These are phyloP conservation scores for Halesus radiatus DNA, from an alignment of 1,140 invertebrate species.

Conservation along the genomic window DNA sequence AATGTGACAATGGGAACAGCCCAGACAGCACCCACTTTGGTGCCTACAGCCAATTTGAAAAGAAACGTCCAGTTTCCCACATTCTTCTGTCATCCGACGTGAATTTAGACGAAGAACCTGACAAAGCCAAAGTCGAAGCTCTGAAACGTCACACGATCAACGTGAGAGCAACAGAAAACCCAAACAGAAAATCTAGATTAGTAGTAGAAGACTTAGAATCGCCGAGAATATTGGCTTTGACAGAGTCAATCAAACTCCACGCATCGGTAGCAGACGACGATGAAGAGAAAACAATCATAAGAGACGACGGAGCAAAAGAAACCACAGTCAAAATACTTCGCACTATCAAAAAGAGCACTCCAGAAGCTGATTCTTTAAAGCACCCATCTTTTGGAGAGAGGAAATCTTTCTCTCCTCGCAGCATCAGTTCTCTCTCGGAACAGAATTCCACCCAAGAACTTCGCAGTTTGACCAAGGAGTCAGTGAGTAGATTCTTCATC, in stretches of 20 bases:
- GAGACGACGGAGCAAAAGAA: slow-evolving; percentile 25
- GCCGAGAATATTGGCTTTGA: slow-evolving; percentile 13
- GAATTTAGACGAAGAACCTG: slow-evolving; percentile 45
- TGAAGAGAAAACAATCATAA: slow-evolving; percentile 2
- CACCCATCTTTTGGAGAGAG: slow-evolving; percentile 31
- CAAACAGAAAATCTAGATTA: background rate
- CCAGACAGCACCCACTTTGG: slow-evolving; percentile 50
- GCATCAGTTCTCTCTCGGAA: slow-evolving; percentile 34
- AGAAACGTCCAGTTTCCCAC: slow-evolving; percentile 52
- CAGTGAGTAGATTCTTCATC: slow-evolving; percentile 52
- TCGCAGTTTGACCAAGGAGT: slow-evolving; percentile 43
- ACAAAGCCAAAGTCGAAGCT: slow-evolving; percentile 38
- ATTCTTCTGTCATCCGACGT: slow-evolving; percentile 50
- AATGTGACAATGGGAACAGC: slow-evolving; percentile 47
- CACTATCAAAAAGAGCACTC: slow-evolving; percentile 44
- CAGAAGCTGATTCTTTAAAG: slow-evolving; percentile 13
- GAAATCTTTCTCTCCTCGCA: slow-evolving; percentile 15
- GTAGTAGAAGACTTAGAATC: slow-evolving; percentile 10
- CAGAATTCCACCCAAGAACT: slow-evolving; percentile 48
- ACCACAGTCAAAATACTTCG: slow-evolving; percentile 50
- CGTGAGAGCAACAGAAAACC: slow-evolving; percentile 4
- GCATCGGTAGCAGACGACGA: slow-evolving; percentile 3
- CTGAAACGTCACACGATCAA: slow-evolving; percentile 40
- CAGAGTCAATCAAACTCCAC: slow-evolving; percentile 15
- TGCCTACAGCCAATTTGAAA: slow-evolving; percentile 41